Base-by-base conservation (phyloP, 1,140 invertebrate genomes). In the Heterodera carotae region DNA sequence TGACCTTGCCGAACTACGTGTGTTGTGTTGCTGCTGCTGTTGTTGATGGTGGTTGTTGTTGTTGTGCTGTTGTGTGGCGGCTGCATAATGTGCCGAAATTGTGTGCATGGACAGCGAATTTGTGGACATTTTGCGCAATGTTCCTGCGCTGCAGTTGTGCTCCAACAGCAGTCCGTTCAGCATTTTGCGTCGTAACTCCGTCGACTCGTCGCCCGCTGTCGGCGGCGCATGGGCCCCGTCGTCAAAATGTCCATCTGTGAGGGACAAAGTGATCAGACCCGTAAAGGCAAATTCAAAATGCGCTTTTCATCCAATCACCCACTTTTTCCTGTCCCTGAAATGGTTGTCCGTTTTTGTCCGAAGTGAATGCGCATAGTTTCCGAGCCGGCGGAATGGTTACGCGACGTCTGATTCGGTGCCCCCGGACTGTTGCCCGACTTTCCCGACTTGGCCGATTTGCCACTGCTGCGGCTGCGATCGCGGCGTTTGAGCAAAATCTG, bases 291-390 rank as follows among this genome's bases (percentile, higher is more conserved):
- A 56, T 48, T n/a, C n/a, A n/a, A n/a, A 64, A 6, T 62, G 64
- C 34, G 25, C 7, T 56, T 29, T n/a, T 29, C 68, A 69, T 5
- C 48, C 48, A 39, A 43, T 18, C 39, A 7, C 48, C 31, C 34
- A 15, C 22, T 56, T 56, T 56, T 22, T 12, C 39, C 36, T 43
- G 39, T 43, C 6, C 29, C 36, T 2, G n/a, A 7, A 56, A 53
- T 22, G 31, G 34, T 71, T 18, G 48, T 39, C 29, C 56, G 77
- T 59, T 78, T 78, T 39, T 86, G 76, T 22, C 85, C 85, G 56
- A 86, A 88, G 73, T 86, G 85, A 64, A 86, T 88, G 71, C 85
- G 70, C 36, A 86, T 69, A n/a, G 84, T 85, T 62, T 74, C 72
- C 6, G 72, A 74, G 39, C 72, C 59, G n/a, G 43, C 53, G 8